These are phyloP conservation scores for Xiphophorus birchmanni DNA, from an alignment of 2,797 vertebrate genomes.

Conservation along the genomic window DNA sequence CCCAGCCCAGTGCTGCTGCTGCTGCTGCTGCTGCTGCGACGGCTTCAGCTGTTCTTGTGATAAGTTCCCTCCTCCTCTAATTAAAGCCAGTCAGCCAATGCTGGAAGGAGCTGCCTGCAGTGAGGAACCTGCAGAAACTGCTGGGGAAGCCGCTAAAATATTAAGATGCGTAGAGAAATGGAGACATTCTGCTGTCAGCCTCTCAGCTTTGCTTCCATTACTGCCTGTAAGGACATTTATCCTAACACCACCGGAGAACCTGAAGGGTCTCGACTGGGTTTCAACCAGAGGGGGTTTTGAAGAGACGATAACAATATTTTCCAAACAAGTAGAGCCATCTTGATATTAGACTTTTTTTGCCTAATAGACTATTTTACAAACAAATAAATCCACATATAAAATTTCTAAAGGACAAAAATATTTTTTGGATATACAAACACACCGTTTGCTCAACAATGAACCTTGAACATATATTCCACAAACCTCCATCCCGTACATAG, in stretches of 20 bases:
- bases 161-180: conserved; percentile 73
- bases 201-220: conserved; percentile 56
- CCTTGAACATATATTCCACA: too few relatives aligned
- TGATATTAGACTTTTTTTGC: not conserved
- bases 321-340: not conserved
- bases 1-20: not conserved
- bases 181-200: conserved; percentile 67
- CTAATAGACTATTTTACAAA: not conserved
- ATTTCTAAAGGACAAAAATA: not conserved
- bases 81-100: conserved; percentile 60
- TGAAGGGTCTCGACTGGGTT: conserved; percentile 7
- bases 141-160: conserved; percentile 73
- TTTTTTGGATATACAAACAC: not conserved
- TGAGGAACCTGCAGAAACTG: conserved; percentile 45
- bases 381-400: not conserved
- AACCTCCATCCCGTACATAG: not conserved
- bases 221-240: conserved; percentile 34
- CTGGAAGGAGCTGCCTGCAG: conserved; percentile 53
- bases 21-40: not conserved
- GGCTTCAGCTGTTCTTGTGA: conserved; percentile 51
- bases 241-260: conserved; percentile 15
- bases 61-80: conserved; percentile 64
- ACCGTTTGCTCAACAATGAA: not conserved
- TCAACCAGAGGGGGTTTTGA: not conserved
- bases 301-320: not conserved